Conservation (phyloP, 2,797 vertebrate genomes). For the Thripadectes ignobilis region DNA sequence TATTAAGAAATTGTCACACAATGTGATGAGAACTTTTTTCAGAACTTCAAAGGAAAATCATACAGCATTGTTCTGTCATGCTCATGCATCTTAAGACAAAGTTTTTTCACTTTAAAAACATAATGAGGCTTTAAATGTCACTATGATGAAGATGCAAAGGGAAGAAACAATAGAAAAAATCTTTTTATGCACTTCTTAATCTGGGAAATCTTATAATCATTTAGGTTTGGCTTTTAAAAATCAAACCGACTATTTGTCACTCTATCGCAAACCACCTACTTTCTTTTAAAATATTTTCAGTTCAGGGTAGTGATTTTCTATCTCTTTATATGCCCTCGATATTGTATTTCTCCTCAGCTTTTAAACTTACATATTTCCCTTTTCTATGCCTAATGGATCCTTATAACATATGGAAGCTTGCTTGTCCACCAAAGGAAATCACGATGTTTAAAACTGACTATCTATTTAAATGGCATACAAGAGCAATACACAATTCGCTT, state of each 20-base stretch:
- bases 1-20: slow-evolving; percentile 29
- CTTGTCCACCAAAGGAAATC: background rate
- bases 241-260: background rate
- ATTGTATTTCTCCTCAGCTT: background rate
- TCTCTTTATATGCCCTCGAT: background rate
- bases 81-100: slow-evolving; percentile 12
- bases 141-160: background rate
- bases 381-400: background rate
- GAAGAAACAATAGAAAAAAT: background rate
- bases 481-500: background rate
- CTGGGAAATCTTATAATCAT: background rate
- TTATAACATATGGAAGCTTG: background rate
- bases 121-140: slow-evolving; percentile 30
- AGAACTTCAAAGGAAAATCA: slow-evolving; percentile 19
- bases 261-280: background rate
- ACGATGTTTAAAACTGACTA: background rate
- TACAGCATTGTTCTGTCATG: background rate
- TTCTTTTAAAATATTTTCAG: background rate
- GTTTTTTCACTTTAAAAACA: slow-evolving; percentile 36
- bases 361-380: background rate
- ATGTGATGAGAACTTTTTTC: background rate
- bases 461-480: background rate
- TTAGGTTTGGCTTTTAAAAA: background rate
- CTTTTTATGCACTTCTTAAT: background rate
- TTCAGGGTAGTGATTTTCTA: background rate